A percentile compares a stretch with the other conserved stretches of the same genome.
Conservation (phyloP, 2,888 invertebrate genomes). For the Sarcophaga variegata region DNA sequence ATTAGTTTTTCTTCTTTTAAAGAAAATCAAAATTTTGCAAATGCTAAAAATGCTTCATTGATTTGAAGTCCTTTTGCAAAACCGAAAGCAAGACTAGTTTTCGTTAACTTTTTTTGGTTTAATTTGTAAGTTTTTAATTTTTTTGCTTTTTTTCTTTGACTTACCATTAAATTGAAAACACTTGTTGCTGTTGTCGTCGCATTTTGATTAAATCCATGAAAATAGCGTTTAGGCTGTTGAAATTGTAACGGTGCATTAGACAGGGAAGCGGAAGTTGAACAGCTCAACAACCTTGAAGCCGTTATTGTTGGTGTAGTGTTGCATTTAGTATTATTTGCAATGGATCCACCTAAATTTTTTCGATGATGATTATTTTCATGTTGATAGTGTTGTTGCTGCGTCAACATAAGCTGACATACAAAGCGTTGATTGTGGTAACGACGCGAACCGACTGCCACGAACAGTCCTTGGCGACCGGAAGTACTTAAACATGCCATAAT, state of each 20-base stretch:
- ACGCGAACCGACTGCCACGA: conserved; percentile 76
- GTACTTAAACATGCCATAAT: conserved; percentile 79
- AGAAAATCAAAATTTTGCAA: no score
- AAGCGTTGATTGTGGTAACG: conserved; percentile 77
- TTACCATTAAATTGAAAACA: conserved; percentile 75
- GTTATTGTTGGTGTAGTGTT: conserved; percentile 33
- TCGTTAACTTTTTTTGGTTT: not conserved
- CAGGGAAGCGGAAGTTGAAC: conserved; percentile 67
- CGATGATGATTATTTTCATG: conserved; percentile 50
- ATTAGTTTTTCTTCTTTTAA: no score
- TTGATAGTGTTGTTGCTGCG: conserved; percentile 68
- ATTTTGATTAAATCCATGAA: conserved; percentile 74
- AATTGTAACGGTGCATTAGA: conserved; percentile 65
- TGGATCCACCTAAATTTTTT: conserved; percentile 54
- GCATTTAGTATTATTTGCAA: conserved; percentile 39
- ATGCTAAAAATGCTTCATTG: no score
- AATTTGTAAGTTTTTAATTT: not conserved
- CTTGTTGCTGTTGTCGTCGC: conserved; percentile 44
- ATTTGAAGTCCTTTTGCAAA: no score
- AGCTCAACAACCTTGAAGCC: conserved; percentile 66
- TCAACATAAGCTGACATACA: conserved; percentile 76
- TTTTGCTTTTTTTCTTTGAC: conserved; percentile 67
- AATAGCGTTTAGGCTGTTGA: conserved; percentile 71
- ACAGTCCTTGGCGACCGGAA: conserved; percentile 78
- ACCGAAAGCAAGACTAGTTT: not conserved